Conservation (phyloP, 2,113 vertebrate genomes). For the Alectura lathami region DNA sequence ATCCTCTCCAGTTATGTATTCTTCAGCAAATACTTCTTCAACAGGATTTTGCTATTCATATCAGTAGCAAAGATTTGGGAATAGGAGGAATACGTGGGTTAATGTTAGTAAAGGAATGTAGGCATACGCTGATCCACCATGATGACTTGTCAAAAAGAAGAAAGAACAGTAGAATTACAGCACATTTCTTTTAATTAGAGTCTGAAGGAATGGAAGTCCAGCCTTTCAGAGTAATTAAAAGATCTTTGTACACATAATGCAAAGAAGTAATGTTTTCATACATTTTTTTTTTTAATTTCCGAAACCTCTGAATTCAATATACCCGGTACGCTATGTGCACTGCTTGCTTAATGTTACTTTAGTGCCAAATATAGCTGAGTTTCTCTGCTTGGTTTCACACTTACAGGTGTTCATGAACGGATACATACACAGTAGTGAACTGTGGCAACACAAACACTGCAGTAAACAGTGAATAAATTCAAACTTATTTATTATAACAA, state of each 20-base stretch:
- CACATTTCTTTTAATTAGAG: constrained; percentile 68
- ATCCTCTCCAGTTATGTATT: constrained; percentile 86
- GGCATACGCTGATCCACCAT: constrained; percentile 71
- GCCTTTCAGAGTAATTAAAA: constrained; percentile 72
- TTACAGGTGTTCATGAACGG: constrained; percentile 1
- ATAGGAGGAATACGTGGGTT: constrained; percentile 81
- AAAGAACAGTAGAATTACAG: constrained; percentile 51
- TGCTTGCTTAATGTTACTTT: constrained; percentile 23
- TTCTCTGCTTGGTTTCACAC: constrained; percentile 48
- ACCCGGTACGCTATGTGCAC: neutral
- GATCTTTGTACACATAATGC: constrained; percentile 55
- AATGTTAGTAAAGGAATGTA: constrained; percentile 88
- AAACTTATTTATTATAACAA: neutral
- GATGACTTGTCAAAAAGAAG: constrained; percentile 43
- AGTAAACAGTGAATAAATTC: neutral
- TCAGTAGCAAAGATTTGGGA: constrained; percentile 76
- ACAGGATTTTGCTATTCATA: constrained; percentile 86
- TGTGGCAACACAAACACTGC: neutral
- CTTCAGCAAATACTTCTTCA: constrained; percentile 90
- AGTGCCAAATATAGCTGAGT: constrained; percentile 15
- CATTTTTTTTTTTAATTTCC: neutral
- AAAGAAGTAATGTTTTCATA: constrained; percentile 72
- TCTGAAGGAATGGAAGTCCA: constrained; percentile 55
- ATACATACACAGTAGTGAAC: neutral
- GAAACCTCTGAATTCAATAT: constrained; percentile 46